Base-by-base conservation (phyloP, 2,888 invertebrate species). In the Coleophora flavipennella region DNA sequence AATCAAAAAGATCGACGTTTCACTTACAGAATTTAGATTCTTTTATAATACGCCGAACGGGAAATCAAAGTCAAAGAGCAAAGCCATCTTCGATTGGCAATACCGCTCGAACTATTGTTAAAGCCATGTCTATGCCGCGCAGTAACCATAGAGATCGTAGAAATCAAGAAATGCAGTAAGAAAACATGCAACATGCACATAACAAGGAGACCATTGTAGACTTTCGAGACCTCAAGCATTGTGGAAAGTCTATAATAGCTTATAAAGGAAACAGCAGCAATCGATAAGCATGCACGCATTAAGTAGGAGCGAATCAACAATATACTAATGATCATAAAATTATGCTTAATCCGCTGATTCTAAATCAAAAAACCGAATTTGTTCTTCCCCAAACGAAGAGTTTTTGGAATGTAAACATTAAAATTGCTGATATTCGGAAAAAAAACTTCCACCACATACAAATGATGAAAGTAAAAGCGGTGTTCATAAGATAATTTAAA, bases 71-170 rank as follows among this genome's bases (percentile, higher is more conserved):
- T 9, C 58, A 64, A 20, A 6, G 20, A 68, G 73, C 75, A 71
- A 78, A 74, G 74, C 77, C 68, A 70, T 64, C 68, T 69, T 64
- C 66, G 59, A 59, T 66, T 69, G 70, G 70, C 67, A 70, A 65
- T 70, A 69, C 70, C 70, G 65, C 60, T 66, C 62, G 71, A 72
- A 76, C 76, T 80, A 79, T 65, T 66, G 50, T 72, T 51, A 69
- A 83, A 83, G 84, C 84, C 76, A 81, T 73, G 65, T 77, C 79
- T 84, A 83, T 79, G 84, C 84, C 84, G 78, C 84, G 81, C 84
- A 83, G 84, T 84, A 84, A 84, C 84, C 84, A 84, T 84, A 84
- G 84, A 84, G 80, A 84, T 84, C 84, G 84, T 84, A 83, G 80
- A 78, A 79, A 72, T 62, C 57, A 76, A 73, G 59, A 73, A 66